These are phyloP conservation scores for Ellobium chinense DNA, from an alignment of 2,888 invertebrate genomes.

Conservation along the genomic window DNA sequence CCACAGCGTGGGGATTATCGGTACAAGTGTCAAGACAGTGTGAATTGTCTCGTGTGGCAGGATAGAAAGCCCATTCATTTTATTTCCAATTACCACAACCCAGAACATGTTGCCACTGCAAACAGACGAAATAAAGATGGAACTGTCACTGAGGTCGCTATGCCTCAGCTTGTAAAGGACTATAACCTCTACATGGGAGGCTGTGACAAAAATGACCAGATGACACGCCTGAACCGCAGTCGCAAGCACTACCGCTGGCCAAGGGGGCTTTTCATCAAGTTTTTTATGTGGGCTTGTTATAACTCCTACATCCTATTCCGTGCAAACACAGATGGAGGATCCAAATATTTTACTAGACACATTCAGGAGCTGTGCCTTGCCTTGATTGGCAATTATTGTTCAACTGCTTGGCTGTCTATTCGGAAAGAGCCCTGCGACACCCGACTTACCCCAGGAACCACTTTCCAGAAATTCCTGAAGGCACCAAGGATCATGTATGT, in stretches of 20 bases:
- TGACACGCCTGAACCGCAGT: conserved; percentile 18
- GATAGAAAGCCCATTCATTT: conserved; percentile 49
- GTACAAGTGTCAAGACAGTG: conserved; percentile 6
- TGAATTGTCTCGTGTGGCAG: conserved; percentile 44
- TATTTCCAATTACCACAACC: conserved; percentile 37
- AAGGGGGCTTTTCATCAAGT: not conserved
- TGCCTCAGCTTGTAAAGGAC: conserved; percentile 37
- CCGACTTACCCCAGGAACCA: not conserved
- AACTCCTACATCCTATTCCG: not conserved
- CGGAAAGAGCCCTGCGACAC: not conserved
- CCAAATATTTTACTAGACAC: not conserved
- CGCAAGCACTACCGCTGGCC: conserved; percentile 20
- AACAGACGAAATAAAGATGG: conserved; percentile 25
- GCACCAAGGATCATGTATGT: not conserved
- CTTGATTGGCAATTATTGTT: not conserved
- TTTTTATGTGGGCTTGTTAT: conserved; percentile 15
- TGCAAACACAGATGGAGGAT: not conserved
- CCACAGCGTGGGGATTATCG: conserved; percentile 23
- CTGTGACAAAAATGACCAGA: conserved; percentile 47
- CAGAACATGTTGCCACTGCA: conserved; percentile 11
- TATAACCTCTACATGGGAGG: conserved; percentile 53
- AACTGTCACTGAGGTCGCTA: not conserved
- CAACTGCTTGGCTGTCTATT: not conserved
- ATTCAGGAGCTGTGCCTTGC: not conserved
- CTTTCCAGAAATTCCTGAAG: not conserved